Percentiles rank a stretch among this genome's conserved stretches.
These are phyloP conservation scores for Selenia dentaria DNA, from an alignment of 2,888 invertebrate species.

Conservation along the genomic window DNA sequence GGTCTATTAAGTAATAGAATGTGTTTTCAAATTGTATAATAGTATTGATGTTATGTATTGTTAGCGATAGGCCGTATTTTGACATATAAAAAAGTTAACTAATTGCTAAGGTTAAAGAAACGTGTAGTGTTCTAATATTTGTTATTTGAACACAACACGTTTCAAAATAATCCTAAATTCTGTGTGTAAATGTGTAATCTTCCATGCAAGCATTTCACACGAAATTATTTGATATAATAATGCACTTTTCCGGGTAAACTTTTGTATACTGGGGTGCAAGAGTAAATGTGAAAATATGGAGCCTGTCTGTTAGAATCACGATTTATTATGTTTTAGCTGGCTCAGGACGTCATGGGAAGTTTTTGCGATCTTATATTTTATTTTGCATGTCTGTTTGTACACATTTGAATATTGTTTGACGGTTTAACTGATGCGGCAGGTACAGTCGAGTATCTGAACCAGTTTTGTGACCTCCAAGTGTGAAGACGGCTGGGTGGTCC, in stretches of 20 bases:
- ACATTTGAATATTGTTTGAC: no score
- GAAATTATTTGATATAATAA: slow-evolving; percentile 4
- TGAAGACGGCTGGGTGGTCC: no score
- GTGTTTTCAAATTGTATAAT: no score
- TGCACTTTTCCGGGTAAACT: slow-evolving; percentile 4
- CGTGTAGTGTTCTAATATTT: no score
- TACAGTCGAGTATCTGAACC: no score
- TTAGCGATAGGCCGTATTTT: no score
- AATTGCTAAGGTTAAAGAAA: no score
- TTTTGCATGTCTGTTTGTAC: background rate
- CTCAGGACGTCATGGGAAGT: background rate
- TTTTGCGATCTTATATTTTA: background rate
- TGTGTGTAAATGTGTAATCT: background rate
- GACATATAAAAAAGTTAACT: no score
- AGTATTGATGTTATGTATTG: no score
- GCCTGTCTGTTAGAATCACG: background rate
- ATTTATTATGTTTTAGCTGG: slow-evolving; percentile 1
- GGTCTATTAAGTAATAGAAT: no score
- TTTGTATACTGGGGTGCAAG: background rate
- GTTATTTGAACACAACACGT: background rate
- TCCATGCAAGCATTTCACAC: background rate
- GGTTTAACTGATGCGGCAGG: no score
- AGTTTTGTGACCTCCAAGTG: no score
- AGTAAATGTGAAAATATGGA: background rate
- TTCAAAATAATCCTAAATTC: background rate